These are phyloP conservation scores for Sycon ciliatum DNA, from an alignment of 37 sponge, comb jelly and placozoan genomes.

Conservation along the genomic window DNA sequence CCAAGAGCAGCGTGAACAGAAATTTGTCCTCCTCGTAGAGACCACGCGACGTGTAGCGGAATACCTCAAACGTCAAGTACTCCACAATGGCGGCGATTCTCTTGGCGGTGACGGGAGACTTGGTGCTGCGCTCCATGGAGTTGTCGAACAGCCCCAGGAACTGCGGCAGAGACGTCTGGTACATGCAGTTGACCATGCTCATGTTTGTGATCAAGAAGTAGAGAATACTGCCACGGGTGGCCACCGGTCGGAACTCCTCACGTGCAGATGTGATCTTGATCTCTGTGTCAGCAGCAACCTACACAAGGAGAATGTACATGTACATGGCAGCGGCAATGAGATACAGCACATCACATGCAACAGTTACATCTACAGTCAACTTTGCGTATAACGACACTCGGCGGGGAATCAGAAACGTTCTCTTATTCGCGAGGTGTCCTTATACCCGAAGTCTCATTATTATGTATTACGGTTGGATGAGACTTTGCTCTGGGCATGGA, in stretches of 20 bases:
- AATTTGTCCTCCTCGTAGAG: constrained; percentile 97
- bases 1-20: constrained; percentile 91
- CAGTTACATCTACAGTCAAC: too few relatives aligned
- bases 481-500: too few relatives aligned
- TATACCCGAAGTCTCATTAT: too few relatives aligned
- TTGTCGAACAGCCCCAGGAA: constrained; percentile 90
- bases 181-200: constrained; percentile 97
- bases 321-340: too few relatives aligned
- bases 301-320: too few relatives aligned
- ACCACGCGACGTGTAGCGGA: constrained; percentile 79
- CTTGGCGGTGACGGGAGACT: constrained; percentile 96
- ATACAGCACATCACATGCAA: too few relatives aligned
- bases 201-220: constrained; percentile 99
- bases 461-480: too few relatives aligned
- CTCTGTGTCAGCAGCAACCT: constrained; percentile 94
- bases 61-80: constrained; percentile 79
- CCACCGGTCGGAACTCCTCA: constrained; percentile 97
- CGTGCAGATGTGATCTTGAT: constrained; percentile 86
- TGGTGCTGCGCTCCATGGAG: constrained; percentile 82
- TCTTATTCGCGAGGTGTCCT: too few relatives aligned
- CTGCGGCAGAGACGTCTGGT: constrained; percentile 91
- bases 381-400: too few relatives aligned
- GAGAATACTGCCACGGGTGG: constrained; percentile 85
- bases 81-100: constrained; percentile 83
- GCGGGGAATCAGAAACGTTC: too few relatives aligned